These are phyloP conservation scores for Drosophila neotestacea DNA, from an alignment of 2,888 invertebrate genomes.

Conservation along the genomic window DNA sequence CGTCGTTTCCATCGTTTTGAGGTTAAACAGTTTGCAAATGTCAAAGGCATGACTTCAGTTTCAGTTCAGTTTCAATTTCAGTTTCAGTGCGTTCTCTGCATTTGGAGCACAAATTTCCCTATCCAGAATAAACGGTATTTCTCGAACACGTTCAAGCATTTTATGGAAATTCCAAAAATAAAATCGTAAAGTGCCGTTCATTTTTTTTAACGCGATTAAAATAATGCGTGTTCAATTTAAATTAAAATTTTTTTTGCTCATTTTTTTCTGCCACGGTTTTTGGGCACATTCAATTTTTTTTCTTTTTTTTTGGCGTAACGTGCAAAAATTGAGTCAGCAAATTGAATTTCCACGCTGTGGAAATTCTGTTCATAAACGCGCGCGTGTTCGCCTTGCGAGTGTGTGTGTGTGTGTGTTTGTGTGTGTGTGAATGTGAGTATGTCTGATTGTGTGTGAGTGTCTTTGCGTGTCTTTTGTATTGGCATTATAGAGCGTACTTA, in stretches of 20 bases:
- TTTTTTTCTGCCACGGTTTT: constrained; percentile 5
- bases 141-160: constrained; percentile 17
- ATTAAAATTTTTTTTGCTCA: constrained; percentile 9
- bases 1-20: constrained; percentile 27
- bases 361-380: constrained; percentile 39
- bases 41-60: constrained; percentile 49
- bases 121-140: constrained; percentile 33
- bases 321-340: constrained; percentile 40
- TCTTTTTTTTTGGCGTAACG: constrained; percentile 27
- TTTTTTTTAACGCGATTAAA: neutral
- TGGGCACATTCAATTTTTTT: neutral
- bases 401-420: constrained; percentile 29
- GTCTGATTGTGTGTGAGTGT: constrained; percentile 31
- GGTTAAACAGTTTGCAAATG: constrained; percentile 51
- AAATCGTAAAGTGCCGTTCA: constrained; percentile 6
- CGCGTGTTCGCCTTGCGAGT: constrained; percentile 40
- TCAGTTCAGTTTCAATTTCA: constrained; percentile 62
- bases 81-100: constrained; percentile 65
- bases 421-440: constrained; percentile 18
- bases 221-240: constrained; percentile 15
- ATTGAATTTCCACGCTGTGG: constrained; percentile 38
- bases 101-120: constrained; percentile 42
- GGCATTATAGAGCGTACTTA: constrained; percentile 53
- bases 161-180: constrained; percentile 7
- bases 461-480: constrained; percentile 39